These are phyloP conservation scores for Myzus persicae DNA, from an alignment of 1,140 invertebrate genomes.

Conservation along the genomic window DNA sequence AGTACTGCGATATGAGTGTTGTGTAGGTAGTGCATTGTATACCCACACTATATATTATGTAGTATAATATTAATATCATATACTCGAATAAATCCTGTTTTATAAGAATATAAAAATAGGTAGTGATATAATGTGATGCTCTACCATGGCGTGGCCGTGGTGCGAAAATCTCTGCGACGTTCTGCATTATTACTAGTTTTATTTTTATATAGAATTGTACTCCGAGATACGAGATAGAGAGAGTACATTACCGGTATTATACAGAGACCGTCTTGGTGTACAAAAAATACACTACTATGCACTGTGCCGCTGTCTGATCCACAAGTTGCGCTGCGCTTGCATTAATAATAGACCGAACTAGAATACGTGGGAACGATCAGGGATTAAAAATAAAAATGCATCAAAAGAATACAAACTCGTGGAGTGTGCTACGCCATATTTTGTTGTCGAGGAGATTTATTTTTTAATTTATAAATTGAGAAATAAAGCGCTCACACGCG, in stretches of 20 bases:
- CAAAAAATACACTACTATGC: too few species aligned
- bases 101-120: background rate
- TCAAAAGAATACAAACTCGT: background rate
- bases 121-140: background rate
- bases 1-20: too few species aligned
- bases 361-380: background rate
- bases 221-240: background rate
- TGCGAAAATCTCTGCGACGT: background rate
- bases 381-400: constrained; percentile 15
- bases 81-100: background rate
- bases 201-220: background rate
- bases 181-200: background rate
- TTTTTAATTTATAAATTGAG: background rate
- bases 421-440: background rate
- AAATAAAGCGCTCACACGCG: background rate
- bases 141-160: background rate
- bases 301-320: background rate
- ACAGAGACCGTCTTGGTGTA: background rate
- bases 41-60: background rate
- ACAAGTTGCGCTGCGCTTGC: background rate
- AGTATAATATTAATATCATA: background rate
- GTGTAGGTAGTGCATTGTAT: too few species aligned
- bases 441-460: background rate
- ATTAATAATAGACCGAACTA: background rate
- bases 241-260: background rate